Evolutionary conservation across 2,888 invertebrate genomes (phyloP).

Genomic region (Sturmia bella): DNA sequence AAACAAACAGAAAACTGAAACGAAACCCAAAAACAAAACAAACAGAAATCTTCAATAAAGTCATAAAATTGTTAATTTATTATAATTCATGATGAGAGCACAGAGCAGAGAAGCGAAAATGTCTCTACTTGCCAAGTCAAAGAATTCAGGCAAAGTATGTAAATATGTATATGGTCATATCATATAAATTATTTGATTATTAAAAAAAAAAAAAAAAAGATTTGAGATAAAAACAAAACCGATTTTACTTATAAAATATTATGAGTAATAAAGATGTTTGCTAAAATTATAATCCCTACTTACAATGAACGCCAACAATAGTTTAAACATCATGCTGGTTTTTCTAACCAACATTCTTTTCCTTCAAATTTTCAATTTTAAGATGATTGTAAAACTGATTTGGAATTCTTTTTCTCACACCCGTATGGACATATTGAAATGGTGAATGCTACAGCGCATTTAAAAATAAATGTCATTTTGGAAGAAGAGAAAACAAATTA

Average conservation of each 20-base stretch:
- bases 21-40: constrained; percentile 21
- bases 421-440: constrained; percentile 34
- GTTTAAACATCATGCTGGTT: constrained; percentile 24
- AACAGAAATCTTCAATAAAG: constrained; percentile 52
- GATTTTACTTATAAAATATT: constrained; percentile 33
- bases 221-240: neutral
- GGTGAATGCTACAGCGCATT: constrained; percentile 29
- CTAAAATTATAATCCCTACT: constrained; percentile 48
- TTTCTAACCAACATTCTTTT: constrained; percentile 14
- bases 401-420: constrained; percentile 47
- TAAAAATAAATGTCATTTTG: constrained; percentile 23
- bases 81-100: constrained; percentile 45
- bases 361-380: neutral
- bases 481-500: neutral
- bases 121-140: constrained; percentile 24
- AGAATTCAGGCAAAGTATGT: constrained; percentile 39
- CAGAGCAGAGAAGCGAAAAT: constrained; percentile 8
- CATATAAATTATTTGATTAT: constrained; percentile 45
- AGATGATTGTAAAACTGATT: constrained; percentile 49
- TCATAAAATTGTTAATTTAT: constrained; percentile 59
- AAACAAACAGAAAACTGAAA: constrained; percentile 13
- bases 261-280: constrained; percentile 42
- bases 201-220: constrained; percentile 8
- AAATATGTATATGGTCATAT: constrained; percentile 27
- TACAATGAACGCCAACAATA: constrained; percentile 8